Conservation (phyloP, 2,888 invertebrate genomes). For the Napeogenes sylphis region DNA sequence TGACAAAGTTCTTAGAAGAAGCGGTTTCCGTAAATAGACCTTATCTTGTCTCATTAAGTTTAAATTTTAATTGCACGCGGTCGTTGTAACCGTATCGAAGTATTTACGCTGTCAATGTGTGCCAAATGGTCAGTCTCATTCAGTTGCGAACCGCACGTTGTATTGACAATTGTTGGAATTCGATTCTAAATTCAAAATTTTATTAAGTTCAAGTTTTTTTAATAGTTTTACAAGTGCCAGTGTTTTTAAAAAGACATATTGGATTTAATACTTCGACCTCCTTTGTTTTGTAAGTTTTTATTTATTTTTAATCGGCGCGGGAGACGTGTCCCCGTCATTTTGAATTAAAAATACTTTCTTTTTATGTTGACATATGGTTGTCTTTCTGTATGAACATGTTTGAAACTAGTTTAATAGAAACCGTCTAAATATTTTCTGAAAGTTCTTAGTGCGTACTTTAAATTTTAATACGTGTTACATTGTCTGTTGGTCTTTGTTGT, state of each 20-base stretch:
- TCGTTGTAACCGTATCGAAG: slow-evolving; percentile 33
- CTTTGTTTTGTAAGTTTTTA: slow-evolving; percentile 23
- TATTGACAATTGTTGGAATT: slow-evolving; percentile 32
- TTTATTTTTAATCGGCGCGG: slow-evolving; percentile 20
- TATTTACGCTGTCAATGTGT: slow-evolving; percentile 35
- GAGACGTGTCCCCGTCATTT: slow-evolving; percentile 13
- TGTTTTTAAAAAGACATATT: slow-evolving; percentile 12
- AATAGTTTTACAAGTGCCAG: slow-evolving; percentile 17
- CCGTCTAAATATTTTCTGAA: too few relatives aligned
- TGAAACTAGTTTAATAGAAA: too few relatives aligned
- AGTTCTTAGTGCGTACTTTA: too few relatives aligned
- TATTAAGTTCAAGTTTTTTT: slow-evolving; percentile 3
- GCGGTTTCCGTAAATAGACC: slow-evolving; percentile 25
- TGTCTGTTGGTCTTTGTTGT: too few relatives aligned
- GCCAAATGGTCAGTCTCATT: slow-evolving; percentile 47
- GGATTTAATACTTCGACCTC: slow-evolving; percentile 16
- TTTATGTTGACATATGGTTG: slow-evolving; percentile 5
- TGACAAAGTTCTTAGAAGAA: slow-evolving; percentile 37
- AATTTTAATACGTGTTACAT: too few relatives aligned
- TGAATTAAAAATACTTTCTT: slow-evolving; percentile 13
- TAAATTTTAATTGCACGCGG: slow-evolving; percentile 33
- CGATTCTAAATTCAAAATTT: slow-evolving; percentile 21
- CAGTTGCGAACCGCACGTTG: slow-evolving; percentile 37
- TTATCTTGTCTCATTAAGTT: slow-evolving; percentile 15
- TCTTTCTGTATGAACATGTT: background rate